phyloP scores from a whole-genome alignment of 2,113 vertebrate genomes.

The Zosterops hypoxanthus region DNA sequence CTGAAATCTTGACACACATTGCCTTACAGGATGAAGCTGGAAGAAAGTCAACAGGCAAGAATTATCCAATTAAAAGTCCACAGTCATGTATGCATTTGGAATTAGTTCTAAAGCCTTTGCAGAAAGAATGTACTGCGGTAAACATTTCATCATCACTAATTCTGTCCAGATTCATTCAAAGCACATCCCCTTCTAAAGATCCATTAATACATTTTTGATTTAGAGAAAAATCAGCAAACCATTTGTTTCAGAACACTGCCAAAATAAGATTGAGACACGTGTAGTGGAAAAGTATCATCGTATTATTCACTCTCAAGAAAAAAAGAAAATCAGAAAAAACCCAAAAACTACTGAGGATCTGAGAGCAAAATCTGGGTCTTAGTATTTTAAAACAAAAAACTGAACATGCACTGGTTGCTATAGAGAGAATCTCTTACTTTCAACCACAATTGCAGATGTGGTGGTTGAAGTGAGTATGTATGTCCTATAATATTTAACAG shows the following conservation, averaged over 20 bases:
- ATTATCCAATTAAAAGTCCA: constrained; percentile 43
- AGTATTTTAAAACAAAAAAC: constrained; percentile 6
- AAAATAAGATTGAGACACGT: background rate
- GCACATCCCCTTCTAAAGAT: background rate
- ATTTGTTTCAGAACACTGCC: constrained; percentile 5
- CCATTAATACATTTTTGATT: constrained; percentile 4
- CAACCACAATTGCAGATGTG: constrained; percentile 54
- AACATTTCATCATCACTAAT: constrained; percentile 55
- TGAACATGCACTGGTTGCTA: background rate
- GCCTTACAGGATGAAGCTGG: constrained; percentile 41
- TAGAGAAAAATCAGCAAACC: constrained; percentile 11
- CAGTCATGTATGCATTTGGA: constrained; percentile 54
- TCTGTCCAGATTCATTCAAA: constrained; percentile 52
- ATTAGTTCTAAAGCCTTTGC: constrained; percentile 51
- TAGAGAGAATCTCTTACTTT: constrained; percentile 59
- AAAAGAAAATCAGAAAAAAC: background rate
- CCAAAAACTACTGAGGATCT: background rate
- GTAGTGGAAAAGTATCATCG: background rate
- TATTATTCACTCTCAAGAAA: background rate
- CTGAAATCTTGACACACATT: constrained; percentile 44
- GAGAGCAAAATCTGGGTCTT: constrained; percentile 28
- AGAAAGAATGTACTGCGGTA: constrained; percentile 42
- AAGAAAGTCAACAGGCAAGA: constrained; percentile 54
- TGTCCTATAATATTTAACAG: constrained; percentile 8
- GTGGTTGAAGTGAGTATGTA: background rate